Evolutionary conservation across 2,113 vertebrate species (phyloP).

Genomic region (Hydrochoerus hydrochaeris): DNA sequence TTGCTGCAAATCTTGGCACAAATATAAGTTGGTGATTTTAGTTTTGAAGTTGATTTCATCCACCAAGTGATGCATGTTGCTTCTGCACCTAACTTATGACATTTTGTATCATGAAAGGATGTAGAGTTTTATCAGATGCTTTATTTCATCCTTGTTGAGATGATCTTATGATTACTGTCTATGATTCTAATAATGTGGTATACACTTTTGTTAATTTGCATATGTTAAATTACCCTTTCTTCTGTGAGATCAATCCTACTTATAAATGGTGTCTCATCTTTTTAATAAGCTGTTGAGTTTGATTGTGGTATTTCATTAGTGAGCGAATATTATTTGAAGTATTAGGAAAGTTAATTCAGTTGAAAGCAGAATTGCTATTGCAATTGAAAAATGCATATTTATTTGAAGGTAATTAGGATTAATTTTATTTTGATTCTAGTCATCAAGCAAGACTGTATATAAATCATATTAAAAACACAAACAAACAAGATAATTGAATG

Average conservation of each 20-base stretch:
- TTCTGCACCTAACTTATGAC: background rate
- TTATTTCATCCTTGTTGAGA: background rate
- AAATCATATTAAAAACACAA: background rate
- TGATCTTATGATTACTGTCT: background rate
- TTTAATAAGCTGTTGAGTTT: background rate
- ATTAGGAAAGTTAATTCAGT: background rate
- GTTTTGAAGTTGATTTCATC: background rate
- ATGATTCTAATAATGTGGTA: background rate
- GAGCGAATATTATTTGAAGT: background rate
- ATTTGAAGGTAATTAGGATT: slow-evolving; percentile 15
- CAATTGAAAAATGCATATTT: slow-evolving; percentile 15
- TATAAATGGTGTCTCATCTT: background rate
- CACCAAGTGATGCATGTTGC: background rate
- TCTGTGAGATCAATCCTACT: background rate
- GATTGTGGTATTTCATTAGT: background rate
- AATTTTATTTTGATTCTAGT: slow-evolving; percentile 48
- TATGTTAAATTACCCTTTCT: background rate
- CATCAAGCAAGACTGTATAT: background rate
- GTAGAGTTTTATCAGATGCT: background rate
- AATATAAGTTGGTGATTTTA: background rate
- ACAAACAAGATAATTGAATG: background rate
- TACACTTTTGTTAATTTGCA: background rate
- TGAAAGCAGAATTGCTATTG: background rate
- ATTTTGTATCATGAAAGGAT: background rate
- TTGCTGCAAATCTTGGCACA: background rate